Base-by-base conservation (phyloP, 2,797 vertebrate genomes). In the Mormyrops attenuatus region DNA sequence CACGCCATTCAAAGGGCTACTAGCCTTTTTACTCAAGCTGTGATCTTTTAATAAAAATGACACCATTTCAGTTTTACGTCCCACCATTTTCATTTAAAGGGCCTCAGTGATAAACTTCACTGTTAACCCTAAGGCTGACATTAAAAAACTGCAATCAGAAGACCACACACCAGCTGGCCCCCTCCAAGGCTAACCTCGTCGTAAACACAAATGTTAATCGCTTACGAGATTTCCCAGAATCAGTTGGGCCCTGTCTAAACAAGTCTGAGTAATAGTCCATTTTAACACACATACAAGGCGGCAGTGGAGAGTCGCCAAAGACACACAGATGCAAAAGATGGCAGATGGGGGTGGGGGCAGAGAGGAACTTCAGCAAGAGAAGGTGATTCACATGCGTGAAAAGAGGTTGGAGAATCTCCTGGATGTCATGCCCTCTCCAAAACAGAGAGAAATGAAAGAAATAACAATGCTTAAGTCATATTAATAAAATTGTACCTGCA, bases 171-270 rank as follows among this genome's bases (percentile, higher is more conserved):
- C 50, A 15, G 49, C 22, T 38, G 15, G 5, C 15, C 34, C 41
- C 60, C 80, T 34, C 38, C 52, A 30, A 63, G 17, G 34, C 50
- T 53, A 85, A 82, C 53, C 26, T 13, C 22, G 73, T 15, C 38
- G 50, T 84, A 84, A 38, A 41, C 73, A 89, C 20, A n/a, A 55
- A 34, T 44, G 88, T 87, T 66, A 85, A 49, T 30, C 15, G 55
- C 85, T 89, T 85, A 47, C 69, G 44, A 85, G n/a, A 85, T 30
- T 85, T 41, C 80, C 82, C 41, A 30, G 80, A 44, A 85, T 44
- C 52, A 85, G 55, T 15, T 8, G 20, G 53, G 60, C 55, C 80
- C 53, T 86, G 84, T 69, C 20, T 69, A 85, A 69, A 63, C 44
- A 86, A 69, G n/a, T 47, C 73, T 69, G 38, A 73, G 26, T 63